phyloP scores from a whole-genome alignment of 2,888 invertebrate genomes.

The Lucinisca nassula region DNA sequence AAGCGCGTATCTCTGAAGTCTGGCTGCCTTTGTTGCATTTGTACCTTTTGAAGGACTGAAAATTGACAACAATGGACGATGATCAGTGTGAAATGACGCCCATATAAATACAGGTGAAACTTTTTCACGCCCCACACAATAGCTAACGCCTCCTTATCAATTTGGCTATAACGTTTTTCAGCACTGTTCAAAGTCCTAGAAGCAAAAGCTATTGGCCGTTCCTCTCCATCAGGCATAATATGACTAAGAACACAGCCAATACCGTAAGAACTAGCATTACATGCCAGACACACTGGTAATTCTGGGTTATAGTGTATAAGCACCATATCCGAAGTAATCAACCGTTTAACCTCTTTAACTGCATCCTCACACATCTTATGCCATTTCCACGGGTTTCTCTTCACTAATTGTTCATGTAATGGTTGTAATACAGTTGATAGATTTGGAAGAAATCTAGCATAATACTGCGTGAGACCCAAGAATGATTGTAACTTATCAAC shows the following conservation, averaged over 20 bases:
- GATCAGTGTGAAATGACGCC: constrained; percentile 85
- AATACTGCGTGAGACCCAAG: constrained; percentile 49
- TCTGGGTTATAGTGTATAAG: constrained; percentile 83
- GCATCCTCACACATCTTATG: constrained; percentile 56
- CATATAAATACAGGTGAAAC: constrained; percentile 87
- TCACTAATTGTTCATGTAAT: constrained; percentile 68
- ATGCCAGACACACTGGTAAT: constrained; percentile 81
- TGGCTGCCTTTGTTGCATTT: constrained; percentile 28
- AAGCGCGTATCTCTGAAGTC: neutral
- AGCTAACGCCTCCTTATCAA: constrained; percentile 66
- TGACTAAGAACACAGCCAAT: constrained; percentile 81
- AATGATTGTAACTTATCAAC: constrained; percentile 34
- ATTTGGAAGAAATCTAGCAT: constrained; percentile 35
- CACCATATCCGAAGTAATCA: constrained; percentile 66
- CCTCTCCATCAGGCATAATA: constrained; percentile 46
- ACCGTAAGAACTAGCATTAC: constrained; percentile 87
- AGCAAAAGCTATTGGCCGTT: constrained; percentile 71
- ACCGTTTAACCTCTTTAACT: constrained; percentile 66
- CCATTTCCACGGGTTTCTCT: constrained; percentile 62
- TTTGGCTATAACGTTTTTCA: constrained; percentile 70
- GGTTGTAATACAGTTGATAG: constrained; percentile 55
- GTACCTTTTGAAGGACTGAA: constrained; percentile 68
- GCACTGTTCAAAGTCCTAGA: constrained; percentile 67
- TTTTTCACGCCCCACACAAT: constrained; percentile 86
- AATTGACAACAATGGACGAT: constrained; percentile 63